A percentile compares a stretch with the other conserved stretches of the same genome.
These are phyloP conservation scores for Theropithecus gelada DNA, from an alignment of 2,113 vertebrate species.

Conservation along the genomic window DNA sequence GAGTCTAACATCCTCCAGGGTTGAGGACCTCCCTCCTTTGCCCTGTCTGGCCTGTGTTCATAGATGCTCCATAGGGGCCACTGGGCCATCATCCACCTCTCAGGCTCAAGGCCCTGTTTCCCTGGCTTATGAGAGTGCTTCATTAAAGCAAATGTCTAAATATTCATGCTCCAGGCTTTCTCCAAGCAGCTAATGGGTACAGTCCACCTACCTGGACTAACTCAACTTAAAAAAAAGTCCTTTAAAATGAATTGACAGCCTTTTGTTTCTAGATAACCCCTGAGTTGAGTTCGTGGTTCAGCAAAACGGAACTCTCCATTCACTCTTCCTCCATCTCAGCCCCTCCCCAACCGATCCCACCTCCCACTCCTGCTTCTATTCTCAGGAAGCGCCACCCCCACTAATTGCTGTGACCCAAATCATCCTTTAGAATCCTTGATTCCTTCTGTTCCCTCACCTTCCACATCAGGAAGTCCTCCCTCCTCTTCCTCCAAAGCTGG, in stretches of 20 bases:
- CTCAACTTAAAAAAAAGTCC: neutral
- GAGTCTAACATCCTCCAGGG: neutral
- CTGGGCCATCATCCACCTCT: neutral
- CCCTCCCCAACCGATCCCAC: rapidly evolving
- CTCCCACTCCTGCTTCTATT: neutral
- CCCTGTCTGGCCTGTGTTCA: too few species aligned
- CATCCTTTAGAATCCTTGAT: neutral
- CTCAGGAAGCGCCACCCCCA: neutral
- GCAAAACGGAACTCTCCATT: neutral
- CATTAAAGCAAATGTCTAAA: neutral
- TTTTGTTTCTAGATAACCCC: neutral
- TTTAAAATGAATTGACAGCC: neutral
- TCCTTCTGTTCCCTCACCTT: neutral
- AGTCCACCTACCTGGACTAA: neutral
- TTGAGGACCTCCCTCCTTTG: rapidly evolving
- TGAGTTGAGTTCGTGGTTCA: neutral
- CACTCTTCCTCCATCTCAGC: too few species aligned
- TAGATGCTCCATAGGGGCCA: rapidly evolving
- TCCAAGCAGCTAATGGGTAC: neutral
- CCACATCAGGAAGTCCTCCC: rapidly evolving
- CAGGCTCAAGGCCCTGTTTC: neutral
- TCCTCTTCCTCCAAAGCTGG: neutral
- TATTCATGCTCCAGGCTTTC: neutral
- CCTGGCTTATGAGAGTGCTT: neutral
- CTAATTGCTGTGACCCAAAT: neutral